Evolutionary conservation across 2,888 invertebrate genomes (phyloP), one percentile per base, ranked within the genome.

Genomic region (Drosophila longiperda): DNA sequence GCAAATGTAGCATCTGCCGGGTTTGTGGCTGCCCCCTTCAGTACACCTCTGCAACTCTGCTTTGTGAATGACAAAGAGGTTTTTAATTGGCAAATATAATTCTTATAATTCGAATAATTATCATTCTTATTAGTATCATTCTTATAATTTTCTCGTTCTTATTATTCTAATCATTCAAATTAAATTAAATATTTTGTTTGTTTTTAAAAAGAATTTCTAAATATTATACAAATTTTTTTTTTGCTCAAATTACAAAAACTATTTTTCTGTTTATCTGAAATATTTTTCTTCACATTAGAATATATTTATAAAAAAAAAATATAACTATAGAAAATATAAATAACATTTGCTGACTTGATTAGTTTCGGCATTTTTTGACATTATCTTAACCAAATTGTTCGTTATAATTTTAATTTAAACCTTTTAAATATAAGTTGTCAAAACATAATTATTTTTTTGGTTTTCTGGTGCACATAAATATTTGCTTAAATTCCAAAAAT

Each of bases 41-140:
- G 7, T 8, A 4, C n/a, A 26, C 9, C 34, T 17, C 26, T 9
- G 20, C 54, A 38, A 52, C 20, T 36, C 29, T 48, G 45, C 59
- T 12, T 2, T 40, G 17, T 32, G 11, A 57, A 65, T 60, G 72
- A 57, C 73, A 66, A 66, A 67, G 59, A 80, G 74, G 81, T 76
- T 86, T 80, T 58, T 54, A 66, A 60, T 66, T 69, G 67, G 64
- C 67, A 67, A 65, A 66, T 49, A 29, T 29, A 6, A 29, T 29
- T 29, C 29, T 29, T 4, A 29, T 29, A 29, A 29, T 29, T 29
- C 29, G 1, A 29, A 29, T 29, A 29, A 6, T 29, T 29, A 29
- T 29, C 29, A 29, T 29, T 29, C 29, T 29, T 6, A 29, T 29
- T 6, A 6, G 29, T 29, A 26, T 26, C 5, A 26, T 29, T 5